Evolutionary conservation across 2,113 vertebrate genomes (phyloP).

Genomic region (Micronycteris hirsuta): DNA sequence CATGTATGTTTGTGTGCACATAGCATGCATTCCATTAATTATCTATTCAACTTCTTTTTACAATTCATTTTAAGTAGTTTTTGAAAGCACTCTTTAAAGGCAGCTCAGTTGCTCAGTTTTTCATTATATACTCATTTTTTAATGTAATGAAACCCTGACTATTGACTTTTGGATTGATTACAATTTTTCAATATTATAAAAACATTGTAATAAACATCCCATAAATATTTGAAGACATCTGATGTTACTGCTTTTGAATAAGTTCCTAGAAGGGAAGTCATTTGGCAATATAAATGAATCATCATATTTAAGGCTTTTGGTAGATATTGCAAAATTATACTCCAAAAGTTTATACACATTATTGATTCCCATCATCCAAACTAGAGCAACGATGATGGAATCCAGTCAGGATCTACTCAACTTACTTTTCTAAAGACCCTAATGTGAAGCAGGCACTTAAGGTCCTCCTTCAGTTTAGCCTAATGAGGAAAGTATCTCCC

Average conservation of each 20-base stretch:
- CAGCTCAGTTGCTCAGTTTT: not conserved
- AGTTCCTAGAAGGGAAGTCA: not conserved
- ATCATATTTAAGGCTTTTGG: not conserved
- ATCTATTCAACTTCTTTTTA: not conserved
- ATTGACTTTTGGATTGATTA: slow-evolving; percentile 21
- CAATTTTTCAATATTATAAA: not conserved
- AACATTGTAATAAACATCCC: slow-evolving; percentile 7
- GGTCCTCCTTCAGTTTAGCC: not conserved
- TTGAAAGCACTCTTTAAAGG: not conserved
- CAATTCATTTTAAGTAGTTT: not conserved
- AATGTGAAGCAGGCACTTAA: not conserved
- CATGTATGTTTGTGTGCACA: not conserved
- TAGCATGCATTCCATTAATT: not conserved
- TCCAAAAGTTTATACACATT: not conserved
- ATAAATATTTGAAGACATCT: slow-evolving; percentile 17
- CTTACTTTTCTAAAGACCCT: not conserved
- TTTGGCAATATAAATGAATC: not conserved
- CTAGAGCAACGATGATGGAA: not conserved
- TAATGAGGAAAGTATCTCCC: not conserved
- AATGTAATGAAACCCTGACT: not conserved
- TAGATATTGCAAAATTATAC: not conserved
- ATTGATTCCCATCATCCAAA: not conserved
- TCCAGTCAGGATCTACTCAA: not conserved
- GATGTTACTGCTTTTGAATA: slow-evolving; percentile 4
- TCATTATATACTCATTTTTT: slow-evolving; percentile 17